Conservation (phyloP, 2,113 vertebrate species). For the Gasterosteus nipponicus region DNA sequence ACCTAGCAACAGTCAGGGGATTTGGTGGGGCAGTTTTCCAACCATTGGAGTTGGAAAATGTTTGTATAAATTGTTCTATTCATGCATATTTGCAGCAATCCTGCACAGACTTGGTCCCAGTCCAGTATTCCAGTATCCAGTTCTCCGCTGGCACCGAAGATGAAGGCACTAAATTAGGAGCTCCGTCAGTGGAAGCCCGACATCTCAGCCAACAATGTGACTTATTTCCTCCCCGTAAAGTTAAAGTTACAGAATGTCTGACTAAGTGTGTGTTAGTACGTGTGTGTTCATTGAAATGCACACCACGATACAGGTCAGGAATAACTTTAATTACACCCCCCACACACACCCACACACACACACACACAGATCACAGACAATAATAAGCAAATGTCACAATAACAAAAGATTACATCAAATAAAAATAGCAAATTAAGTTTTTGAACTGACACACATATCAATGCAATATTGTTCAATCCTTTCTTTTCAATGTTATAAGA, state of each 20-base stretch:
- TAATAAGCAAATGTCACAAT: background rate
- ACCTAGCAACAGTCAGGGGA: slow-evolving; percentile 67
- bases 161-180: slow-evolving; percentile 52
- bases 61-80: slow-evolving; percentile 67
- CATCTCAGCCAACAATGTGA: slow-evolving; percentile 50
- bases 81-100: slow-evolving; percentile 60
- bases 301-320: slow-evolving; percentile 1
- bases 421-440: background rate
- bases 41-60: slow-evolving; percentile 58
- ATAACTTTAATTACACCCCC: background rate
- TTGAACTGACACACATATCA: background rate
- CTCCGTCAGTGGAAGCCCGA: slow-evolving; percentile 42
- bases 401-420: background rate
- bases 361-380: background rate
- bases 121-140: slow-evolving; percentile 62
- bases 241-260: slow-evolving; percentile 24
- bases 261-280: slow-evolving; percentile 9
- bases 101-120: slow-evolving; percentile 44
- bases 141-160: slow-evolving; percentile 33
- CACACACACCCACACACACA: background rate
- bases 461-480: too few species aligned
- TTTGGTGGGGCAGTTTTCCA: slow-evolving; percentile 47
- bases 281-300: slow-evolving; percentile 10
- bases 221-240: slow-evolving; percentile 35
- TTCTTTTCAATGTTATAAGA: too few species aligned